phyloP scores from a whole-genome alignment of 2,113 vertebrate genomes.

The Ursus arctos region DNA sequence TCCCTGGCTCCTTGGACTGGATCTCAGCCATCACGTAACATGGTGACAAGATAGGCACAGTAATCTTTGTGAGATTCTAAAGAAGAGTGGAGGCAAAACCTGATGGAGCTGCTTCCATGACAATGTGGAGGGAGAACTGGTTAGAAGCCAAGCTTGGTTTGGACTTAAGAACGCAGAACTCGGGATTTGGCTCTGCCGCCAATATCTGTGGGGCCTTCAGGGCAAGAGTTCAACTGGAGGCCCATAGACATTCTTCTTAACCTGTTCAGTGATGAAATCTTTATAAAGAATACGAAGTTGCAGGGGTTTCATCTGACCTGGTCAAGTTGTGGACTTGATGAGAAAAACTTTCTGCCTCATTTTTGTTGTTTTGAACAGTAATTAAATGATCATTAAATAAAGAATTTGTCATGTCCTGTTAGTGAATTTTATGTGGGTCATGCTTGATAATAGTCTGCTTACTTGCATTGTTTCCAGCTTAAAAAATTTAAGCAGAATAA shows the following conservation, averaged over 20 bases:
- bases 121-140: neutral
- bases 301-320: conserved; percentile 38
- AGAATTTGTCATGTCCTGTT: conserved; percentile 52
- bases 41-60: neutral
- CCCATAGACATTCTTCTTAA: neutral
- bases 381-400: conserved; percentile 71
- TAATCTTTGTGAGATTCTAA: neutral
- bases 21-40: neutral
- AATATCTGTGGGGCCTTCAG: neutral
- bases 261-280: conserved; percentile 31
- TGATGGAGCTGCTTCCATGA: neutral
- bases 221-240: neutral
- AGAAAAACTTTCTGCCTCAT: conserved; percentile 50
- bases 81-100: neutral
- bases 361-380: conserved; percentile 55
- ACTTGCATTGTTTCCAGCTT: conserved; percentile 63
- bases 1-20: neutral
- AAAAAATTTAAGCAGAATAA: conserved; percentile 33
- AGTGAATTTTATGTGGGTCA: conserved; percentile 61
- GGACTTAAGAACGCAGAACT: neutral
- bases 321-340: conserved; percentile 34
- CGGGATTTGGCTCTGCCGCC: neutral
- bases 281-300: conserved; percentile 51
- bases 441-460: neutral
- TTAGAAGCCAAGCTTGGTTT: neutral